Percentiles rank a stretch among this genome's conserved stretches.
These are phyloP conservation scores for Drosophila algonquin DNA, from an alignment of 2,888 invertebrate species.

Conservation along the genomic window DNA sequence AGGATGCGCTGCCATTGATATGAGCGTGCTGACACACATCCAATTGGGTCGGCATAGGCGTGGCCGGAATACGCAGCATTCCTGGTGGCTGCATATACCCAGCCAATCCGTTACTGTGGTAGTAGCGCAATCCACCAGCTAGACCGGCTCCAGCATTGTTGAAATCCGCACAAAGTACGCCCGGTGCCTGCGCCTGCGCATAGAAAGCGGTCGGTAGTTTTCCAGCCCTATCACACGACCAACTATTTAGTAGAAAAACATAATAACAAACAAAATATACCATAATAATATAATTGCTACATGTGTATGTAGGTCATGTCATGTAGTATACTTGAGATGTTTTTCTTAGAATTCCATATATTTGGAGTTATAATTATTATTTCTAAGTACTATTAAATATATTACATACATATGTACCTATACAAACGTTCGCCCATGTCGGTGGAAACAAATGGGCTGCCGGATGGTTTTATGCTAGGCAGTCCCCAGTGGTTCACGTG, in stretches of 20 bases:
- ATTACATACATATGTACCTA: slow-evolving; percentile 54
- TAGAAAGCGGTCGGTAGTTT: slow-evolving; percentile 43
- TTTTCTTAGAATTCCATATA: background rate
- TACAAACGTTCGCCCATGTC: slow-evolving; percentile 71
- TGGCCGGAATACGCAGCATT: slow-evolving; percentile 14
- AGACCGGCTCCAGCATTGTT: slow-evolving; percentile 40
- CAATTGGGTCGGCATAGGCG: slow-evolving; percentile 28
- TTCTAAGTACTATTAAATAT: background rate
- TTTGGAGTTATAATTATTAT: background rate
- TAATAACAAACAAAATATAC: background rate
- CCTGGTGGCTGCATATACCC: slow-evolving; percentile 44
- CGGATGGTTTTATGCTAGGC: slow-evolving; percentile 37
- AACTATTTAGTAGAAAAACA: slow-evolving; percentile 37
- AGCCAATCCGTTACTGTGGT: slow-evolving; percentile 50
- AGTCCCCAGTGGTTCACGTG: slow-evolving; percentile 9
- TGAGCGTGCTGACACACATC: slow-evolving; percentile 72
- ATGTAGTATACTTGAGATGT: background rate
- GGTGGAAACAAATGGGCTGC: slow-evolving; percentile 4
- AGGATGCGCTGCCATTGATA: slow-evolving; percentile 58
- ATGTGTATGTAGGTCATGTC: background rate
- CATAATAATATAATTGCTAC: slow-evolving; percentile 14
- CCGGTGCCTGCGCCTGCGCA: slow-evolving; percentile 24
- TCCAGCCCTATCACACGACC: slow-evolving; percentile 61
- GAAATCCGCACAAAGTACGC: slow-evolving; percentile 44
- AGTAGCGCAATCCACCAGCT: slow-evolving; percentile 45